A percentile compares a stretch with the other conserved stretches of the same genome.
These are phyloP conservation scores for Larimichthys crocea DNA, from an alignment of 2,113 vertebrate genomes.

Conservation along the genomic window DNA sequence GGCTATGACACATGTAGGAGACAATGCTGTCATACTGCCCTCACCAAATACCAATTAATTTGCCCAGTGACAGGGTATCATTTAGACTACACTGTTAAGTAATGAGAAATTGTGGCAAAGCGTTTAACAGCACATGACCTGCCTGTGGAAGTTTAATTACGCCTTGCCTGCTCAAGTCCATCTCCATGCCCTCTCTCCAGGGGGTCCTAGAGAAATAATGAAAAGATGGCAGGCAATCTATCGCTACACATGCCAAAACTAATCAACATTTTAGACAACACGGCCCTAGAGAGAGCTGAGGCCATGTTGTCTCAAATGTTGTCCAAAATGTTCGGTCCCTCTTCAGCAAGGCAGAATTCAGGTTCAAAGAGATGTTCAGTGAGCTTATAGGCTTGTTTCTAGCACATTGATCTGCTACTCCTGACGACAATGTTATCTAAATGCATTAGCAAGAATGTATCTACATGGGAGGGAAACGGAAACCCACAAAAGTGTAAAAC, in stretches of 20 bases:
- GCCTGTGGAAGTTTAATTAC: conserved; percentile 82
- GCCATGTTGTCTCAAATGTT: conserved; percentile 56
- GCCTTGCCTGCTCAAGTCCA: conserved; percentile 63
- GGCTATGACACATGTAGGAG: conserved; percentile 67
- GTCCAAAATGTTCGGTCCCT: conserved; percentile 45
- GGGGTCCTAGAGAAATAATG: conserved; percentile 71
- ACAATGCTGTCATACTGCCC: conserved; percentile 65
- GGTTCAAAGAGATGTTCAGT: conserved; percentile 20
- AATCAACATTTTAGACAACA: conserved; percentile 78
- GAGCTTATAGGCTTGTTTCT: conserved; percentile 21
- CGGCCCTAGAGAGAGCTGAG: conserved; percentile 38
- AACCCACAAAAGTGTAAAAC: conserved; percentile 14
- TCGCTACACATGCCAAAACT: conserved; percentile 72
- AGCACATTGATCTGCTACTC: conserved; percentile 15
- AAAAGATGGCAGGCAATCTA: conserved; percentile 79
- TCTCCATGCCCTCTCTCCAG: conserved; percentile 74
- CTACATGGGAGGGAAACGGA: neutral
- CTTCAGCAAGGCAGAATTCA: conserved; percentile 23
- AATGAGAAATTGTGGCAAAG: conserved; percentile 77
- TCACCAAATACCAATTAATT: conserved; percentile 76
- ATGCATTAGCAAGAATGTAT: conserved; percentile 5
- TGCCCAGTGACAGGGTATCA: conserved; percentile 71
- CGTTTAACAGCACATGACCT: conserved; percentile 80
- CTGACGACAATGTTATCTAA: neutral
- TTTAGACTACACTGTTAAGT: conserved; percentile 75